Evolutionary conservation across 2,888 invertebrate genomes (phyloP).

Genomic region (Drosophila mimica): DNA sequence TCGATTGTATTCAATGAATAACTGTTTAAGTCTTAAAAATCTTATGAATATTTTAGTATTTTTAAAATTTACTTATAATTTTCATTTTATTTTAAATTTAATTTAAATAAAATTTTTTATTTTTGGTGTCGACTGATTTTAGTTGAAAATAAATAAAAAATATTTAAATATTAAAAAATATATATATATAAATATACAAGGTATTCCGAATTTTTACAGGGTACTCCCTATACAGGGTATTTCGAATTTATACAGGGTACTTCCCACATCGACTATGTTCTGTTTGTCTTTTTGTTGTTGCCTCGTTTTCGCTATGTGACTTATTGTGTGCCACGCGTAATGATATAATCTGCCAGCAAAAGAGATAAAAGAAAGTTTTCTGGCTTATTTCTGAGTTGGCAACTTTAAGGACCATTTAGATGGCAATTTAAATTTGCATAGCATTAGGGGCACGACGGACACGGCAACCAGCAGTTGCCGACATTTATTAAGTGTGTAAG

Average conservation of each 20-base stretch:
- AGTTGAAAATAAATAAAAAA: too few species aligned
- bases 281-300: neutral
- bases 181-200: too few species aligned
- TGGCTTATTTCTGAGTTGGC: constrained; percentile 28
- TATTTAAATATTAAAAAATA: too few species aligned
- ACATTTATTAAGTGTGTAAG: constrained; percentile 75
- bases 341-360: constrained; percentile 57
- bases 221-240: constrained; percentile 20
- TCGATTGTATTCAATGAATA: too few species aligned
- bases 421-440: constrained; percentile 71
- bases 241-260: neutral
- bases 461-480: constrained; percentile 13
- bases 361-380: constrained; percentile 53
- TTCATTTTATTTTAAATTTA: too few species aligned
- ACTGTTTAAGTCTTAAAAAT: too few species aligned
- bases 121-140: too few species aligned
- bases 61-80: too few species aligned
- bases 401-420: constrained; percentile 39
- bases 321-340: constrained; percentile 54
- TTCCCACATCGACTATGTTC: neutral
- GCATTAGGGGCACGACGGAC: constrained; percentile 43
- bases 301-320: constrained; percentile 30
- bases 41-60: too few species aligned
- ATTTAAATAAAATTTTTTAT: too few species aligned
- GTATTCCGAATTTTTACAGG: constrained; percentile 1